These are phyloP conservation scores for Bombus sylvicola DNA, from an alignment of 1,140 invertebrate species.

Conservation along the genomic window DNA sequence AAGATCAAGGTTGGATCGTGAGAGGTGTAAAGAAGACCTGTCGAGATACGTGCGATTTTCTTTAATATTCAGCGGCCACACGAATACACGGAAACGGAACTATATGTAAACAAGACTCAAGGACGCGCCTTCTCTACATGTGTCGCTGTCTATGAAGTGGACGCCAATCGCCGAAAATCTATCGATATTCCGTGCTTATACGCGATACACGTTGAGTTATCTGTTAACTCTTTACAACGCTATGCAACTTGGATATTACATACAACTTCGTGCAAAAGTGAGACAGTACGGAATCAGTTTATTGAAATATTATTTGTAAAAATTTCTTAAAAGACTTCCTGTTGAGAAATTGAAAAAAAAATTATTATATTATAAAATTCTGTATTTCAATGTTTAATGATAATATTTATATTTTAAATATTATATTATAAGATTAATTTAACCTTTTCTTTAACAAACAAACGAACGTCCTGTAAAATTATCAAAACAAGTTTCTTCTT, in stretches of 20 bases:
- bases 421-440: no score
- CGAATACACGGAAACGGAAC: constrained; percentile 38
- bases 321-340: no score
- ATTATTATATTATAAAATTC: no score
- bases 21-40: background rate
- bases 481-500: background rate
- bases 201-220: background rate
- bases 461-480: background rate
- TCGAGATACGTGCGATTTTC: background rate
- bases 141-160: constrained; percentile 28
- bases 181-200: constrained; percentile 31
- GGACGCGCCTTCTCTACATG: constrained; percentile 32
- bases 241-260: background rate
- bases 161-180: constrained; percentile 16
- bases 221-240: background rate
- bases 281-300: no score
- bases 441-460: no score
- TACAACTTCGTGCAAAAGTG: background rate
- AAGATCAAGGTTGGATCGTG: background rate
- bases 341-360: no score
- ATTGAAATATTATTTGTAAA: no score
- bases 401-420: no score
- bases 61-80: constrained; percentile 23
- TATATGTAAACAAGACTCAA: constrained; percentile 39
- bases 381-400: no score